These are phyloP conservation scores for Oreochromis niloticus DNA, from an alignment of 2,113 vertebrate species.

Conservation along the genomic window DNA sequence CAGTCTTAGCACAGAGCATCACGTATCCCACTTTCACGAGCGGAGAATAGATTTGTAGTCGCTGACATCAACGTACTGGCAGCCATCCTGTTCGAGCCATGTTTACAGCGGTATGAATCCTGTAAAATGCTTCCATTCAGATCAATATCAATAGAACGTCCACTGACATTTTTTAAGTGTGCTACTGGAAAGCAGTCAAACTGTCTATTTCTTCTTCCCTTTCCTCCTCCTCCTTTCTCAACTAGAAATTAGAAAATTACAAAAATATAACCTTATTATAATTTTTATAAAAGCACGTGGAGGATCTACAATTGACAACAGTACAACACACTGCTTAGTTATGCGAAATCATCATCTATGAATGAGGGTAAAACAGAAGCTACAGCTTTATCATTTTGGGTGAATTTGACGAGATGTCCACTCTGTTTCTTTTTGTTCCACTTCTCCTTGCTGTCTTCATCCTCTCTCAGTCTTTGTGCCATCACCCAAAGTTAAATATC, in stretches of 20 bases:
- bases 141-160: background rate
- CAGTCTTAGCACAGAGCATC: background rate
- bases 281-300: rapidly evolving
- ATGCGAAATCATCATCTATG: background rate
- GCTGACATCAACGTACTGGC: background rate
- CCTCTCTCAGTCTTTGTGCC: rapidly evolving
- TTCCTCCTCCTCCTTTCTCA: background rate
- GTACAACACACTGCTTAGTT: background rate
- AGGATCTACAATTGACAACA: background rate
- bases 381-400: background rate
- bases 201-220: rapidly evolving
- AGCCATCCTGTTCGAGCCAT: background rate
- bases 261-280: background rate
- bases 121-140: background rate
- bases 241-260: background rate
- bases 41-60: background rate
- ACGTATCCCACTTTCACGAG: background rate
- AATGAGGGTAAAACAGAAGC: rapidly evolving
- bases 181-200: background rate
- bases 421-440: background rate
- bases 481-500: background rate
- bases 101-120: rapidly evolving
- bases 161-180: background rate
- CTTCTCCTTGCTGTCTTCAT: rapidly evolving
- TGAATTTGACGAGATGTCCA: background rate